phyloP scores from a whole-genome alignment of 2,888 invertebrate species.

The Anoplius nigerrimus region DNA sequence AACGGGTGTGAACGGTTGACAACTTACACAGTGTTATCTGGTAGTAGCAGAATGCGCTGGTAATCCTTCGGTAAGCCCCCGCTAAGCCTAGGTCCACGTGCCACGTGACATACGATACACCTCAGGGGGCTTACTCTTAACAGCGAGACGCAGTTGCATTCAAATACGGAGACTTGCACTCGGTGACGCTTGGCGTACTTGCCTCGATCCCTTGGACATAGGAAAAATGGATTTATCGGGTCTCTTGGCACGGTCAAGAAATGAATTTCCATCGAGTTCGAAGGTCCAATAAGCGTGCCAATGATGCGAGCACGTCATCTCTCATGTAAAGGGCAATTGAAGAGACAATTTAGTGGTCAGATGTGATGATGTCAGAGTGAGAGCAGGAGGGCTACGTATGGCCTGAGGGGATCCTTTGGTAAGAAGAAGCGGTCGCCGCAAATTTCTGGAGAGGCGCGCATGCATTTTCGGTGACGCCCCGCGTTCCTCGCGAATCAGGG shows the following conservation, averaged over 20 bases:
- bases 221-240: too few species aligned
- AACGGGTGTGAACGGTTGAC: constrained; percentile 67
- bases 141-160: constrained; percentile 28
- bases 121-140: constrained; percentile 47
- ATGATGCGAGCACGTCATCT: constrained; percentile 22
- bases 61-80: constrained; percentile 70
- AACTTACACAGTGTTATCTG: constrained; percentile 73
- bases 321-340: constrained; percentile 31
- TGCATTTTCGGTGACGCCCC: too few species aligned
- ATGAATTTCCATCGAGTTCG: too few species aligned
- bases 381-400: too few species aligned
- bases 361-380: too few species aligned
- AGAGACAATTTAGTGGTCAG: too few species aligned
- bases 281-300: too few species aligned
- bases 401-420: too few species aligned
- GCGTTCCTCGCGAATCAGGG: too few species aligned
- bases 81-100: constrained; percentile 66
- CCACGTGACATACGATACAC: constrained; percentile 68
- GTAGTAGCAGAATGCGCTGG: constrained; percentile 69
- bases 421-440: too few species aligned
- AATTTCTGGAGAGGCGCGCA: too few species aligned
- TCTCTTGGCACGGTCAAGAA: too few species aligned
- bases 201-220: not conserved
- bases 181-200: constrained; percentile 5
- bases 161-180: constrained; percentile 26